Base-by-base conservation (phyloP, 2,888 invertebrate genomes). In the Hydriomena furcata region DNA sequence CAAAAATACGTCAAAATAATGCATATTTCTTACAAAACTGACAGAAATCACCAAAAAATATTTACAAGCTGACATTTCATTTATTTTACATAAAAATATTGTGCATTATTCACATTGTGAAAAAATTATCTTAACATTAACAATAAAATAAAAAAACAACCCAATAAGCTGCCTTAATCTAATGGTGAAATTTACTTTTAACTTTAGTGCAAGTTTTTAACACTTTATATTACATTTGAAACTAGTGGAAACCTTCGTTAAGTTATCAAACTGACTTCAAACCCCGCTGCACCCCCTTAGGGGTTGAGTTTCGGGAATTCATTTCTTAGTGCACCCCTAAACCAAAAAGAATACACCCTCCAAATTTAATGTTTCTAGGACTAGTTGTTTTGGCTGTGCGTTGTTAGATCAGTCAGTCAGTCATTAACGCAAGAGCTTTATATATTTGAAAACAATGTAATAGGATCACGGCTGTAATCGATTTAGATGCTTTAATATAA, bases 91-190 rank as follows among this genome's bases (percentile, higher is more conserved):
- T 77, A 80, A 79, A 81, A 53, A 69, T 69, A 68, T 88, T 88
- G 88, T 85, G 71, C 58, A 65, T 69, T 87, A 88, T 87, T 84
- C 87, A 87, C 86, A 88, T 64, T 34, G 88, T 87, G 85, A 67
- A 69, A 71, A 51, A 55, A 65, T 68, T 69, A 57, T 63, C 67
- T 62, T 65, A 64, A 63, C 62, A 63, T 69, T 71, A 3, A 65
- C 27, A 60, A 73, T 66, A 68, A 68, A 68, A 63, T 65, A 60
- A 62, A 67, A 61, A 67, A 55, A 61, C 61, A 66, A 63, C 57
- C 27, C 58, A 65, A 62, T 61, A 67, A 73, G 70, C 78, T 68
- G 55, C 64, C 55, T 74, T 76, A 54, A 46, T 36, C 76, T 77
- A 79, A 59, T 64, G 65, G 86, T 85, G 85, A 82, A 71, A 75